Evolutionary conservation across 2,113 vertebrate genomes (phyloP).

Genomic region (Raja brachyura): DNA sequence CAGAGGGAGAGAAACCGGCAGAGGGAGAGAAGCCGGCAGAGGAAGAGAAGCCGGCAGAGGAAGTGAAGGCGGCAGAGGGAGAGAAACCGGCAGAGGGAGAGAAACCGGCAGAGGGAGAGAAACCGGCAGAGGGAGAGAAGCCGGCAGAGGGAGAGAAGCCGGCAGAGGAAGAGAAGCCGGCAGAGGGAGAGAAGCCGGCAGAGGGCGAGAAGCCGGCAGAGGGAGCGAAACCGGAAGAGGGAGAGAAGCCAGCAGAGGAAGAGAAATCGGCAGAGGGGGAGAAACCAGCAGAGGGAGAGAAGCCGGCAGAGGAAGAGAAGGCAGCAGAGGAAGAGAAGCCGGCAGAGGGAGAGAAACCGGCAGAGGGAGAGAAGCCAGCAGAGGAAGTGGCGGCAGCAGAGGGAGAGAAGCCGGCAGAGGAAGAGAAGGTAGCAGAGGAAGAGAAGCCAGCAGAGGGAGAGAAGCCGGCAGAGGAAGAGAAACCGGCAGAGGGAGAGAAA

Average conservation of each 20-base stretch:
- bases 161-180: neutral
- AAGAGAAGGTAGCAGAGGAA: too few species aligned
- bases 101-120: neutral
- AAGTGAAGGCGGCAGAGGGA: neutral
- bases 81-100: neutral
- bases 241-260: neutral
- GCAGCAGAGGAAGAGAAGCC: neutral
- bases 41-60: neutral
- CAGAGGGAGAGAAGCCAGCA: too few species aligned
- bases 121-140: neutral
- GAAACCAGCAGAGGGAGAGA: neutral
- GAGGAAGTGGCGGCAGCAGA: too few species aligned
- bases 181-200: neutral
- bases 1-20: neutral
- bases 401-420: too few species aligned
- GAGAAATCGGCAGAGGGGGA: neutral
- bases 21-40: neutral
- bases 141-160: neutral
- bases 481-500: too few species aligned
- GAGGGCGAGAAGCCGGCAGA: neutral
- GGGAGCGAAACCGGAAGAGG: neutral
- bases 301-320: neutral
- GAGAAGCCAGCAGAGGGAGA: too few species aligned
- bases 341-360: too few species aligned
- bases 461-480: too few species aligned